Evolutionary conservation across 2,888 invertebrate species (phyloP).

Genomic region (Lepidochitona cinerea): DNA sequence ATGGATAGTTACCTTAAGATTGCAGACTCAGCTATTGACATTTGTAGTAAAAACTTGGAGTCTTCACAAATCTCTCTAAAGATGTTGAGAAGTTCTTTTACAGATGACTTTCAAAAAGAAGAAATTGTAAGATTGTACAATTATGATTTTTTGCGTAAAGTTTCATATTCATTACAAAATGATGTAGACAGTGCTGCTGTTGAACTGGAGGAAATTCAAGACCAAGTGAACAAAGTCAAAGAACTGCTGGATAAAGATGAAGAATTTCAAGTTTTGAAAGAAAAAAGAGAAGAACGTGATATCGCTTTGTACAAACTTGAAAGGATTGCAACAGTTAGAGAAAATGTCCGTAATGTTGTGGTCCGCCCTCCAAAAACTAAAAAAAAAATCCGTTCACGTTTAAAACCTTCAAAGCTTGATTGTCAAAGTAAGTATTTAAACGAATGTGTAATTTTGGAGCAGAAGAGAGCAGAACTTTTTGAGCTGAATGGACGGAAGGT

Average conservation of each 20-base stretch:
- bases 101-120: slow-evolving; percentile 40
- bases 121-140: slow-evolving; percentile 37
- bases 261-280: slow-evolving; percentile 23
- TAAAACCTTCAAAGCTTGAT: background rate
- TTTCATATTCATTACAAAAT: slow-evolving; percentile 45
- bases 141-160: slow-evolving; percentile 37
- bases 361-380: slow-evolving; percentile 18
- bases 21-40: slow-evolving; percentile 41
- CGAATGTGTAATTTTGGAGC: slow-evolving; percentile 35
- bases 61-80: slow-evolving; percentile 41
- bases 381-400: background rate
- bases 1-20: slow-evolving; percentile 33
- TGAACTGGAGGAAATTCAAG: slow-evolving; percentile 38
- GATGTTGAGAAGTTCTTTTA: slow-evolving; percentile 39
- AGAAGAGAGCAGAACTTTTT: slow-evolving; percentile 44
- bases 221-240: slow-evolving; percentile 41
- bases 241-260: slow-evolving; percentile 9
- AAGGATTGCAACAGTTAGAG: slow-evolving; percentile 42
- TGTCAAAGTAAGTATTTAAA: slow-evolving; percentile 55
- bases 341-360: slow-evolving; percentile 53
- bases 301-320: slow-evolving; percentile 31
- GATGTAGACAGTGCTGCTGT: slow-evolving; percentile 42
- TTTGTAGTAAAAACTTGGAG: slow-evolving; percentile 37
- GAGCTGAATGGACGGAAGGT: slow-evolving; percentile 49
- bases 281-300: slow-evolving; percentile 39